Base-by-base conservation (phyloP, 2,113 vertebrate genomes). In the Alectura lathami region DNA sequence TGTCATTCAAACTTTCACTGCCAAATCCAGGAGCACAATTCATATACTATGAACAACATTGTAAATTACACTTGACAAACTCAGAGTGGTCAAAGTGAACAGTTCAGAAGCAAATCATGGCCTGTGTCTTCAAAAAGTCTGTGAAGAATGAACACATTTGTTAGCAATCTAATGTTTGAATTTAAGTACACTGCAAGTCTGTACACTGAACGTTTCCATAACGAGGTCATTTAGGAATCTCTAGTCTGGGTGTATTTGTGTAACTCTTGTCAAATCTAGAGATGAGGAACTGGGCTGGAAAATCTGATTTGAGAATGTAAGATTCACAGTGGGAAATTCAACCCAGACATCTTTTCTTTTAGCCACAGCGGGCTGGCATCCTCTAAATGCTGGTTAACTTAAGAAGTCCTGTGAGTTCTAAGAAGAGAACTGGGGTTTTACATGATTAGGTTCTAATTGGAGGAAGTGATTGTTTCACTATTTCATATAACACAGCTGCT, bases 111-210 rank as follows among this genome's bases (percentile, higher is more conserved):
- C 26, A 92, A 95, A 70, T 11, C 54, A 30, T 10, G n/a, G 66
- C 60, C 13, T 9, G 2, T 1, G 0, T 80, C 68, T 91, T 85
- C 59, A 68, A 13, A 54, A 88, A 76, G 29, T 13, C 59, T 60
- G 32, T 83, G 72, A 91, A 95, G 84, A 97, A 94, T 64, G 68
- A 89, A 63, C 1, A 2, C 15, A 88, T 89, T 96, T 87, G 96
- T 96, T 73, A 95, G 47, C 72, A 88, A 54, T 83, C 59, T 75
- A 83, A 85, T 89, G 47, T 47, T 40, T 79, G 73, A 56, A 54
- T 54, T 47, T 67, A 76, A 87, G 43, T 34, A 74, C 60, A 59
- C 40, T 75, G 66, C 56, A 79, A 51, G 45, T 77, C 90, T 92
- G 26, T 80, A 56, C n/a, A 62, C 29, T 80, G 67, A 67, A 81